Evolutionary conservation across 2,113 vertebrate species (phyloP).

Genomic region (Apaloderma vittatum): DNA sequence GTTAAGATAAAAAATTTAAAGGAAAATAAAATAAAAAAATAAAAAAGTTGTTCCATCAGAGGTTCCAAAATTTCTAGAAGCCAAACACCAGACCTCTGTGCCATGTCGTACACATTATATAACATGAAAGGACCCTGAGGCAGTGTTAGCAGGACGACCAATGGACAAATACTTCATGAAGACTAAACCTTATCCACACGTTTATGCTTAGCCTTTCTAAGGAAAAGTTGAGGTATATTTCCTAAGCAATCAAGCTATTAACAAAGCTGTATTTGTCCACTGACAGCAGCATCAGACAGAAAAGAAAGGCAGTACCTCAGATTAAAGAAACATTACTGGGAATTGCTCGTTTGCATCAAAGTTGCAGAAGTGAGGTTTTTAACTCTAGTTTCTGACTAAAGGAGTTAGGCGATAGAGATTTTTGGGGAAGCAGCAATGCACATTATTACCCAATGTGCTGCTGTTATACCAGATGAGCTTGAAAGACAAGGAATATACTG

Average conservation of each 20-base stretch:
- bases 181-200: background rate
- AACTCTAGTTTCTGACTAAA: background rate
- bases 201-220: background rate
- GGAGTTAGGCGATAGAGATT: background rate
- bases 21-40: background rate
- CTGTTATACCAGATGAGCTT: background rate
- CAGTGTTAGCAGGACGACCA: background rate
- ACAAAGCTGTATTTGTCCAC: background rate
- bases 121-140: no score
- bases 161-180: background rate
- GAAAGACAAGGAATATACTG: background rate
- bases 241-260: accelerated
- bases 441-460: background rate
- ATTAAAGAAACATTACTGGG: background rate
- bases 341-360: background rate
- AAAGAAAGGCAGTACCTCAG: background rate
- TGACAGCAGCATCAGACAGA: background rate
- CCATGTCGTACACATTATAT: accelerated
- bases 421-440: background rate
- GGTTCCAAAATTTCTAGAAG: background rate
- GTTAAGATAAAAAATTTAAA: background rate
- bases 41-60: background rate
- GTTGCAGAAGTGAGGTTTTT: background rate
- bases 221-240: background rate
- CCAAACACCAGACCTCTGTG: background rate